A percentile compares a stretch with the other conserved stretches of the same genome.
phyloP scores from a whole-genome alignment of 2,888 invertebrate species.

The Lithosia quadra region DNA sequence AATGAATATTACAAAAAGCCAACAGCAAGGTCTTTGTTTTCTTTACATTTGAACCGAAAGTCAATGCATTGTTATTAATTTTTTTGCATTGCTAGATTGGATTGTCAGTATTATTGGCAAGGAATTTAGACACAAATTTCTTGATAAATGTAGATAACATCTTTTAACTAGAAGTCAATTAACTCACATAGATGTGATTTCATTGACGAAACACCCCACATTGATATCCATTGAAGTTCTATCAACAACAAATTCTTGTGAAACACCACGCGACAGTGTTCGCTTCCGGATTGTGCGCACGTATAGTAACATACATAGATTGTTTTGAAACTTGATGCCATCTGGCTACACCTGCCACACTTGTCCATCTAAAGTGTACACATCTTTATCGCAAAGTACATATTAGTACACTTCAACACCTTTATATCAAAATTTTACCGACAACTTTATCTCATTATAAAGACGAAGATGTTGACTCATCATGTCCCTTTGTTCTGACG shows the following conservation, averaged over 20 bases:
- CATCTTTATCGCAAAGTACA: conserved; percentile 33
- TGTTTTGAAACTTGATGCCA: conserved; percentile 69
- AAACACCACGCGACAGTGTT: conserved; percentile 56
- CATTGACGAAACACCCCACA: conserved; percentile 32
- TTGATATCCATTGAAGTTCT: conserved; percentile 34
- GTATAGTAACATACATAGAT: conserved; percentile 53
- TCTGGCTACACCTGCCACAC: conserved; percentile 57
- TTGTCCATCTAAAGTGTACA: conserved; percentile 26
- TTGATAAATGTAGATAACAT: not conserved
- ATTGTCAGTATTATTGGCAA: too few species aligned
- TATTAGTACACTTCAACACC: not conserved
- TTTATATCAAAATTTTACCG: not conserved
- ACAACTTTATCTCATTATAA: not conserved
- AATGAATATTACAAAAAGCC: conserved; percentile 29
- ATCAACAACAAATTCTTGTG: conserved; percentile 58
- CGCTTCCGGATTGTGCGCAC: conserved; percentile 63
- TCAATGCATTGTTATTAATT: not conserved
- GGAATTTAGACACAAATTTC: too few species aligned
- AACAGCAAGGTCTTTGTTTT: conserved; percentile 14
- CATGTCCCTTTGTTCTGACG: too few species aligned
- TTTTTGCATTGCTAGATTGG: too few species aligned
- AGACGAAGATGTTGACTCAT: too few species aligned
- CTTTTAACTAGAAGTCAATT: not conserved
- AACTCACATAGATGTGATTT: conserved; percentile 18
- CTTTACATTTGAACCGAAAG: not conserved